Evolutionary conservation across 2,113 vertebrate genomes (phyloP), one percentile per base, ranked within the genome.

Genomic region (Philantomba maxwellii): DNA sequence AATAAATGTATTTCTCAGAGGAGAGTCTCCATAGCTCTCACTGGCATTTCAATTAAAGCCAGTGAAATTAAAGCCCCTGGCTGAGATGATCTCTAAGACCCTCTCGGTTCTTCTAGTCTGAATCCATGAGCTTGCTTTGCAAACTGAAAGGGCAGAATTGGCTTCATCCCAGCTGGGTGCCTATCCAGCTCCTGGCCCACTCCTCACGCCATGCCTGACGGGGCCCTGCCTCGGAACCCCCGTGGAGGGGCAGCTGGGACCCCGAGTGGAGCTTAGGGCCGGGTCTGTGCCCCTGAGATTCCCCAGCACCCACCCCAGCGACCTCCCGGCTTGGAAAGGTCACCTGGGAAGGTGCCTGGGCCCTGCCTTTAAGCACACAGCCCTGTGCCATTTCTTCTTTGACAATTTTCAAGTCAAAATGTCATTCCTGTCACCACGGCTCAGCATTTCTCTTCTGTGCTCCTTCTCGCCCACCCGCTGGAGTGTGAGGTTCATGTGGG

Each of bases 341-440:
- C 96, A 90, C 81, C 26, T 13, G 2, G 73, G 49, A 75, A 82
- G 78, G 55, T 17, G 86, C 94, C 70, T 49, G 82, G 88, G 97
- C 83, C 45, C 82, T 28, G 0, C 92, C 95, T 12, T 0, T 39
- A 85, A 96, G 96, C 90, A 97, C 97, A 97, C 97, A 96, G 95
- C 90, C 90, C 90, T 62, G 66, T 82, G 85, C 93, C 70, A 89
- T 60, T 96, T 95, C 95, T 97, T 96, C 96, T 95, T 91, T 49
- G 92, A 96, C 87, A 97, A 90, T 94, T 95, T 98, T 95, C 96
- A 96, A 98, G 98, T 98, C 98, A 97, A 98, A 98, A 98, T 98
- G 98, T 98, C 97, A 98, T 14, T 97, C 93, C 87, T 97, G 97
- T 97, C 97, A 98, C 90, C 0, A 5, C 39, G 36, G 92, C 96